Base-by-base conservation (phyloP, 2,113 vertebrate species). In the Chitala chitala region DNA sequence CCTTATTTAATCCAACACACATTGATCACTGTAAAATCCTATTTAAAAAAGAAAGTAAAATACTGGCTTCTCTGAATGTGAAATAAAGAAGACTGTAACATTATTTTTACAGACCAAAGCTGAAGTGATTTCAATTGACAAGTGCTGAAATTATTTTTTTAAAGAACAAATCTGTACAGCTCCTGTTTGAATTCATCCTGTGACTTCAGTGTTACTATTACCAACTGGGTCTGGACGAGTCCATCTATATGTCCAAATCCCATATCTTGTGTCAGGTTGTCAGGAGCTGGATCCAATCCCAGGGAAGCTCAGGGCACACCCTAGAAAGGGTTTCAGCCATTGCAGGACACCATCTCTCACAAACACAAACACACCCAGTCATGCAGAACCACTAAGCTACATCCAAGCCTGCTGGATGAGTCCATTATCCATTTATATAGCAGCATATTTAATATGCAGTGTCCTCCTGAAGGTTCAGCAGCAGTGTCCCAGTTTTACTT, bases 1-100 rank as follows among this genome's bases (percentile, higher is more conserved):
- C 59, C 59, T 15, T 63, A 63, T 63, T 63, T 63, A 63, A 68
- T 42, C 22, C 40, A 48, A 68, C 10, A 68, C 22, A 48, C 64
- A 68, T 26, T 15, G 64, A 68, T 68, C 40, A 44, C 13, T 66
- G 64, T 44, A 44, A 20, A 5, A 68, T 48, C 42, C 64, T 26
- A 68, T 46, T 68, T 44, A 42, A 29, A n/a, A 51, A 51, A 68
- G 42, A 46, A 3, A 2, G 64, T 29, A 15, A 15, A 66, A 46
- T n/a, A 68, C n/a, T 26, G 40, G 5, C 42, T 12, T 42, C n/a
- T 10, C 29, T 26, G 3, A 1, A 68, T 20, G 24, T 68, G 24
- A 3, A 3, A 7, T 12, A 26, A 48, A 31, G 42, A n/a, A 68
- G n/a, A 68, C 24, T 48, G 64, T 26, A 24, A 48, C 10, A 48